phyloP scores from a whole-genome alignment of 92 coral and sea anemone species.

The Siderastrea radians region DNA sequence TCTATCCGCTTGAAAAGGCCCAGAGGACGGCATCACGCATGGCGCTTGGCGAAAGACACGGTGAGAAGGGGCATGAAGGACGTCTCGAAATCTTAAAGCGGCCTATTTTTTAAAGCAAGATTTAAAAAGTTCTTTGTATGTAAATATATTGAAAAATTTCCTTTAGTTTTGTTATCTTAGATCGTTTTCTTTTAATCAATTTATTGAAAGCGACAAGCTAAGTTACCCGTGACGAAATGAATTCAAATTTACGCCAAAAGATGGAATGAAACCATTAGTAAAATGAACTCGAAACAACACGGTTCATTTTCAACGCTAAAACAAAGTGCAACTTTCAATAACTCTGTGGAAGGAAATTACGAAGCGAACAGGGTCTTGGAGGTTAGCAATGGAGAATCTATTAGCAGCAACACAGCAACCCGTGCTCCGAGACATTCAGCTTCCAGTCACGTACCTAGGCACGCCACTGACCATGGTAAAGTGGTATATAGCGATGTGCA shows the following conservation, averaged over 20 bases:
- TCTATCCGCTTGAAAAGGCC: too few relatives aligned
- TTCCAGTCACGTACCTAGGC: conserved; percentile 6
- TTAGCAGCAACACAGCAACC: not conserved
- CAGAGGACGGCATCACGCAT: too few relatives aligned
- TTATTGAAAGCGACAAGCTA: too few relatives aligned
- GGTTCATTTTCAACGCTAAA: not conserved
- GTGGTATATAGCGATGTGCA: not conserved
- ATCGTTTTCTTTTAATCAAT: too few relatives aligned
- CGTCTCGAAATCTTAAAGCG: too few relatives aligned
- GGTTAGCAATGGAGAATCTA: not conserved
- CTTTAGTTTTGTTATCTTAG: too few relatives aligned
- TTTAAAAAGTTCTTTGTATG: too few relatives aligned
- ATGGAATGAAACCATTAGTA: not conserved
- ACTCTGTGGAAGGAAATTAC: not conserved
- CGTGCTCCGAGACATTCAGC: conserved; percentile 9
- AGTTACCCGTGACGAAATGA: not conserved
- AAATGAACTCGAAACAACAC: not conserved
- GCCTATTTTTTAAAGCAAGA: too few relatives aligned
- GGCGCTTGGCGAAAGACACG: too few relatives aligned
- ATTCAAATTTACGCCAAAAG: not conserved
- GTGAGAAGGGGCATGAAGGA: too few relatives aligned
- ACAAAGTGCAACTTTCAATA: not conserved
- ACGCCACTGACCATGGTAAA: not conserved
- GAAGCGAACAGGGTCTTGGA: not conserved
- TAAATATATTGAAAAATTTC: too few relatives aligned